phyloP scores from a whole-genome alignment of 2,888 invertebrate genomes.

The Andrena bicolor region DNA sequence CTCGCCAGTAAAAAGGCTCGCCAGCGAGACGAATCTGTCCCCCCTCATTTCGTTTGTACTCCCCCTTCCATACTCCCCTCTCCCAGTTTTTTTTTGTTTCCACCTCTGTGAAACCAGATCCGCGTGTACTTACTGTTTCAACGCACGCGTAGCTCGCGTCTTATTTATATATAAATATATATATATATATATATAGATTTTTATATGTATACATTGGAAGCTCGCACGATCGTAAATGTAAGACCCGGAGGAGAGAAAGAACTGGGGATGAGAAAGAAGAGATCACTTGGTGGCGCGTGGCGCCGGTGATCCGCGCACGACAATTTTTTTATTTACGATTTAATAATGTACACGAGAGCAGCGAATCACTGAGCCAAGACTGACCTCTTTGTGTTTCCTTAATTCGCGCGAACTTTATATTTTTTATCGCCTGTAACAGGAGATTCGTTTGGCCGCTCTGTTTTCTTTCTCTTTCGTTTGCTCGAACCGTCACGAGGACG shows the following conservation, averaged over 20 bases:
- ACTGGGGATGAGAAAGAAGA: conserved; percentile 18
- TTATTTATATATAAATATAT: conserved; percentile 68
- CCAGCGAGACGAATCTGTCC: neutral
- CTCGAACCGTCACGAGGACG: conserved; percentile 38
- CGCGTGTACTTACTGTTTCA: conserved; percentile 56
- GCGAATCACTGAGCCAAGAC: conserved; percentile 73
- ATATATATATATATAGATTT: conserved; percentile 42
- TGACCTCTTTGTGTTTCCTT: conserved; percentile 67
- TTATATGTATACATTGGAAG: conserved; percentile 55
- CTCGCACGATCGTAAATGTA: conserved; percentile 76
- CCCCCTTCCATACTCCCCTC: neutral
- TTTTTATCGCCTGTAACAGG: conserved; percentile 14
- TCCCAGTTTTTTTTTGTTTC: neutral
- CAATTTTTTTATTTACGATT: conserved; percentile 61
- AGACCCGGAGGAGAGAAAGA: conserved; percentile 34
- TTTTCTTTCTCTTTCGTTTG: conserved; percentile 51
- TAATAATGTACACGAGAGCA: conserved; percentile 71
- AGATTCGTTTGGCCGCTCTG: conserved; percentile 42
- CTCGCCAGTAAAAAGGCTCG: neutral
- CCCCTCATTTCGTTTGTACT: neutral
- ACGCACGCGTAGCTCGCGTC: conserved; percentile 64
- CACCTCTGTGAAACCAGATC: neutral
- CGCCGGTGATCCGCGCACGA: conserved; percentile 60
- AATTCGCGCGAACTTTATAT: conserved; percentile 42
- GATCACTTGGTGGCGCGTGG: conserved; percentile 64